phyloP scores from a whole-genome alignment of 2,888 invertebrate species.

The Geophilus truncorum region DNA sequence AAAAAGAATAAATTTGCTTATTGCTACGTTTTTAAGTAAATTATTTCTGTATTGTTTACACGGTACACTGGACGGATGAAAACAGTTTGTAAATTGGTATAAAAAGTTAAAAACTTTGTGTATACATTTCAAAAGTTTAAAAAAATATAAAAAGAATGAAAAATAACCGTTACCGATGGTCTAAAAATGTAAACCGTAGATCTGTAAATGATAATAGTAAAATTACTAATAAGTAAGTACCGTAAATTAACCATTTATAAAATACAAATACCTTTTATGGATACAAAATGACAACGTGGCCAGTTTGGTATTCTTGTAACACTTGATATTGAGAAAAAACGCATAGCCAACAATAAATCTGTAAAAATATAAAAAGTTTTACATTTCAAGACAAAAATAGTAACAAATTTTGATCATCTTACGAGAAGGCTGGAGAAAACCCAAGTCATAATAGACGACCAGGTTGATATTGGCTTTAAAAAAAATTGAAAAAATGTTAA shows the following conservation, averaged over 20 bases:
- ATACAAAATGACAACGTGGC: conserved; percentile 75
- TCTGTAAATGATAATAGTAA: too few relatives aligned
- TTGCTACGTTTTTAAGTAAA: too few relatives aligned
- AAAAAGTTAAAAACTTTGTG: not conserved
- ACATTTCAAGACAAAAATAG: too few relatives aligned
- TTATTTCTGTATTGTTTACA: not conserved
- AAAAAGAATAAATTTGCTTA: not conserved
- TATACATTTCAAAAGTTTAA: not conserved
- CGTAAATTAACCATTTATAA: too few relatives aligned
- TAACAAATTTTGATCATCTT: not conserved
- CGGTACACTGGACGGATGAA: not conserved
- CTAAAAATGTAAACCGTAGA: not conserved
- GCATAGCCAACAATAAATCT: conserved; percentile 83
- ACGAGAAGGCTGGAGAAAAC: conserved; percentile 32
- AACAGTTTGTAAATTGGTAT: not conserved
- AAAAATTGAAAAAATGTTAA: conserved; percentile 50
- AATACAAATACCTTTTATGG: conserved; percentile 53
- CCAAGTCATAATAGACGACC: conserved; percentile 35
- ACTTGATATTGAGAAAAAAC: conserved; percentile 79
- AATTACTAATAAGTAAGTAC: too few relatives aligned
- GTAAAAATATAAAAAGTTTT: conserved; percentile 46
- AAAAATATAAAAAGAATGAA: not conserved
- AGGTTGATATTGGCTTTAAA: conserved; percentile 31
- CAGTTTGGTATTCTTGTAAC: conserved; percentile 72
- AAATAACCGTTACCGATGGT: not conserved